These are phyloP conservation scores for Colistium nudipinnis DNA, from an alignment of 2,113 vertebrate species.

Conservation along the genomic window DNA sequence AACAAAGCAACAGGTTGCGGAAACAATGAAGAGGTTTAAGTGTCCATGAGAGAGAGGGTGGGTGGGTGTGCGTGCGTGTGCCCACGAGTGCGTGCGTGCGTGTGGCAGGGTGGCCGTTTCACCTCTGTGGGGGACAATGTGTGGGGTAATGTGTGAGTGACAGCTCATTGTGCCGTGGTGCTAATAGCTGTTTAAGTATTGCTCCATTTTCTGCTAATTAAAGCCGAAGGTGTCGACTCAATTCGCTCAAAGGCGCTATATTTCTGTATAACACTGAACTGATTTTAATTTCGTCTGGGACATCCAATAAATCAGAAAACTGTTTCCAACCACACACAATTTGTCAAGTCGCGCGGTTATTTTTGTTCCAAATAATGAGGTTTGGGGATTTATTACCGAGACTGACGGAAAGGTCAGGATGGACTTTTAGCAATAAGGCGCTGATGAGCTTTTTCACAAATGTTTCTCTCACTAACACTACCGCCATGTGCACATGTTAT, in stretches of 20 bases:
- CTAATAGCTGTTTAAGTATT: not conserved
- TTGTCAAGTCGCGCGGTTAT: no score
- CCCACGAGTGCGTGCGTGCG: not conserved
- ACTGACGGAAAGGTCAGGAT: conserved; percentile 14
- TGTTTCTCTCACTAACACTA: not conserved
- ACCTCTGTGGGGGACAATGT: conserved; percentile 24
- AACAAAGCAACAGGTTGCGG: conserved; percentile 65
- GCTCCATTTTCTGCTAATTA: conserved; percentile 1
- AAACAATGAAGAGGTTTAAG: conserved; percentile 43
- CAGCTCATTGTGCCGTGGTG: not conserved
- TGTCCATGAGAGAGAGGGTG: no score
- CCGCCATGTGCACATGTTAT: not conserved
- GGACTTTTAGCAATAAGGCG: not conserved
- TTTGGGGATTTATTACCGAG: not conserved
- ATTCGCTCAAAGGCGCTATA: no score
- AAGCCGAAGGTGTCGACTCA: not conserved
- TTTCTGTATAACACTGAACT: not conserved
- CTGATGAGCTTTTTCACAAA: conserved; percentile 19
- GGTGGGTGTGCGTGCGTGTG: conserved; percentile 30
- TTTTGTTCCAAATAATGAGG: not conserved
- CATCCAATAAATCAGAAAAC: no score
- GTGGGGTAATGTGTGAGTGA: conserved; percentile 50
- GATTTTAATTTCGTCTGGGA: not conserved
- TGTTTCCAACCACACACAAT: no score
- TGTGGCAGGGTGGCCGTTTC: conserved; percentile 11